Conservation (phyloP, 2,113 vertebrate genomes). For the Podilymbus podiceps region DNA sequence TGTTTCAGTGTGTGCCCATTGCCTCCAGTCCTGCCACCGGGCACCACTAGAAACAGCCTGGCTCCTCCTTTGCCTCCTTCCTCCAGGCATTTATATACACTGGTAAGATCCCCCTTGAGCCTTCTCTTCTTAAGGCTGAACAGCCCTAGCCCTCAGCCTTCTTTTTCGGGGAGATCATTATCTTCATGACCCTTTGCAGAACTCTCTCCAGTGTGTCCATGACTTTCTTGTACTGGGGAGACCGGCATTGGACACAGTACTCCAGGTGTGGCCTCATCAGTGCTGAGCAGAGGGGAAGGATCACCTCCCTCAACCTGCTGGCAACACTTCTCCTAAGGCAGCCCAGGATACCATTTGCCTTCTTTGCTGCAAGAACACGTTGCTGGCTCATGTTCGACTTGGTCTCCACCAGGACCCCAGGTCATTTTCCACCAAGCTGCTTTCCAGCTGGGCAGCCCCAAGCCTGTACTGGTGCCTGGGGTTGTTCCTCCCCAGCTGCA, state of each 20-base stretch:
- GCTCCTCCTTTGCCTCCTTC: background rate
- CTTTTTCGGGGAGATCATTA: background rate
- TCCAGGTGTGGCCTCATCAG: background rate
- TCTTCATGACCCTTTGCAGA: background rate
- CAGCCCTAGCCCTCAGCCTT: background rate
- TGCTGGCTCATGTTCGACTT: background rate
- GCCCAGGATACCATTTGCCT: background rate
- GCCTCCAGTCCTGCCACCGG: background rate
- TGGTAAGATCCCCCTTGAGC: background rate
- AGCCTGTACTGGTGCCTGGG: background rate
- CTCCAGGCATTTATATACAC: background rate
- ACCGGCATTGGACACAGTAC: background rate
- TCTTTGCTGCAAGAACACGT: background rate
- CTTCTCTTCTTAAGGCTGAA: background rate
- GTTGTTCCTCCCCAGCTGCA: background rate
- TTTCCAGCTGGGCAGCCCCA: background rate
- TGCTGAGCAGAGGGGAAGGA: background rate
- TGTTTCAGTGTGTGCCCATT: background rate
- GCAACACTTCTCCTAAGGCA: background rate
- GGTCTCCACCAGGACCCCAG: no score
- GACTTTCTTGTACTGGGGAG: no score
- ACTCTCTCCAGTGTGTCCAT: background rate
- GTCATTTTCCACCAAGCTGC: background rate
- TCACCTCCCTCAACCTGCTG: background rate
- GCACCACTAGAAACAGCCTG: background rate